Conservation (phyloP, 2,888 invertebrate species). For the Acanthacorydalis orientalis region DNA sequence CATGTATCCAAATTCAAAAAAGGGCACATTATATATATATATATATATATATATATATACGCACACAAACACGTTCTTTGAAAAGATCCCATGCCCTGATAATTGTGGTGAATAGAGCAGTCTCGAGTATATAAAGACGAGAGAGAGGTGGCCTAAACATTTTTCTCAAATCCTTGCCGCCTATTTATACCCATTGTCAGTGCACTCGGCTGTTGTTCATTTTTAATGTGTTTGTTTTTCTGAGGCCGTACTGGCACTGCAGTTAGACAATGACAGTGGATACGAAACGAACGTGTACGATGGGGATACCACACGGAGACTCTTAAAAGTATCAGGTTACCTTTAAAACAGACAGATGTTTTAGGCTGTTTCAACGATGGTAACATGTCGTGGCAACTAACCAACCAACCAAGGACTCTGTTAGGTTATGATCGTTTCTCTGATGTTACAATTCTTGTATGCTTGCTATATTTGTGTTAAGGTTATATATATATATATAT, state of each 20-base stretch:
- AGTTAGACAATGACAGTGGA: not conserved
- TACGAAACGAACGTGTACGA: not conserved
- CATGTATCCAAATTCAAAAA: no score
- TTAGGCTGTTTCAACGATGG: not conserved
- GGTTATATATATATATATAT: no score
- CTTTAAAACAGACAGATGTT: not conserved
- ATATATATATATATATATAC: no score
- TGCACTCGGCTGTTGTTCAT: not conserved
- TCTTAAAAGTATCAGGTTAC: conserved; percentile 4
- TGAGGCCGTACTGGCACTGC: not conserved
- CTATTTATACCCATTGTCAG: not conserved
- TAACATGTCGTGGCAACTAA: no score
- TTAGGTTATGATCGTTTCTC: no score
- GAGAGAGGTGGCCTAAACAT: not conserved
- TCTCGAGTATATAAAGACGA: not conserved
- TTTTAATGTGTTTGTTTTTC: not conserved
- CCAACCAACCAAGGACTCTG: no score
- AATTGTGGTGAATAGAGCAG: not conserved
- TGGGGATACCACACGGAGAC: not conserved
- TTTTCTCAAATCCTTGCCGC: not conserved
- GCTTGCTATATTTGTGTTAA: no score
- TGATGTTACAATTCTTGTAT: no score
- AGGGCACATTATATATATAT: no score
- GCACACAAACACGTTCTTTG: no score
- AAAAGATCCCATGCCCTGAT: not conserved